Base-by-base conservation (phyloP, 2,888 invertebrate species). In the Plebejus anna region DNA sequence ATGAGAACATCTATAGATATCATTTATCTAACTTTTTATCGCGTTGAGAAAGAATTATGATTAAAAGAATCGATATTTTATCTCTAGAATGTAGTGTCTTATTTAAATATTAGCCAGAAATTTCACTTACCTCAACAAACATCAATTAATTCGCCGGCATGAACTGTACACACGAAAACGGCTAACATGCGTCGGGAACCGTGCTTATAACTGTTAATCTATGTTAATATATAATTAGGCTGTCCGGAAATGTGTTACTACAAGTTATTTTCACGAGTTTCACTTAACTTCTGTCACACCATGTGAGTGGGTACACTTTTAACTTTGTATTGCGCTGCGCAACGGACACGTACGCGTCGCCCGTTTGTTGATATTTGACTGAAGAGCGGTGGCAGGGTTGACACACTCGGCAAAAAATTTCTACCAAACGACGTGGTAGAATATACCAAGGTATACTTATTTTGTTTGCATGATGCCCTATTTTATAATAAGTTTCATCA, bases 261-360 rank as follows among this genome's bases (percentile, higher is more conserved):
- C 9, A 51, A 73, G 73, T 73, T 73, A 73, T 73, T 73, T 61
- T 42, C 81, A 84, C 84, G 82, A 86, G 83, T 86, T 88, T 88
- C 90, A 93, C 91, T 90, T 83, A 90, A 90, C 89, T 89, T 87
- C 85, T 86, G 90, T 90, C 88, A 90, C 89, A 89, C 85, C 82
- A 82, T 86, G 86, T 87, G 89, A 88, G 88, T 88, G 88, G 88
- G 89, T 88, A 89, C 71, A 84, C 89, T 87, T 84, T 81, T 80
- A 71, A 72, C 57, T 59, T 82, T 83, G 84, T 82, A 70, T 80
- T 79, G 81, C 79, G 79, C 80, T 81, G 82, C 79, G 78, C 81
- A 81, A 82, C 81, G 81, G 82, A 85, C 79, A 88, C 91, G 91
- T 89, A 84, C 80, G 79, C 78, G 77, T 80, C 73, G 82, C 78